These are phyloP conservation scores for Hetaerina americana DNA, from an alignment of 1,140 invertebrate genomes.

Conservation along the genomic window DNA sequence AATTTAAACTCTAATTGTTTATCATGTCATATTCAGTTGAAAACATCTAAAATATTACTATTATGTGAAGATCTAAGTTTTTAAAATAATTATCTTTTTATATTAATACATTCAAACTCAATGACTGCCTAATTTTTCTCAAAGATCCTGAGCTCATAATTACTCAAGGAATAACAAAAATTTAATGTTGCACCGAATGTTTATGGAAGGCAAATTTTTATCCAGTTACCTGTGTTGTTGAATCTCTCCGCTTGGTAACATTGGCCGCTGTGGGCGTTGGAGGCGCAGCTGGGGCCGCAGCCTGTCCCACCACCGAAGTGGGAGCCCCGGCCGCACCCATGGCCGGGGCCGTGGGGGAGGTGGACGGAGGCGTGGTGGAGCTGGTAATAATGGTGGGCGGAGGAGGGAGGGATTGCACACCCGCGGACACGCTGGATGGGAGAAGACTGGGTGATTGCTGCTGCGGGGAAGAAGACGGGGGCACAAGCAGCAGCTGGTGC, in stretches of 20 bases:
- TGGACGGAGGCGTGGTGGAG: conserved; percentile 62
- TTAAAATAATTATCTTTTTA: no score
- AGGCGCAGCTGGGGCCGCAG: conserved; percentile 17
- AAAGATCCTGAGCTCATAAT: no score
- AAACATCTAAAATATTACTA: no score
- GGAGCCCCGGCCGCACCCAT: conserved; percentile 10
- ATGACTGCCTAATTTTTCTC: no score
- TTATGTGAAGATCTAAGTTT: no score
- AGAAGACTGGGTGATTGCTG: conserved; percentile 24
- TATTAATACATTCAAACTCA: no score
- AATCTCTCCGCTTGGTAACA: conserved; percentile 55
- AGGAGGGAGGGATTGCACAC: conserved; percentile 36
- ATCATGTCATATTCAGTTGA: no score
- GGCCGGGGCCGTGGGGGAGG: conserved; percentile 41
- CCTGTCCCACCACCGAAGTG: conserved; percentile 13
- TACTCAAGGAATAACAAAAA: no score
- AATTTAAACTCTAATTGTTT: no score
- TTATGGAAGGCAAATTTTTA: no score
- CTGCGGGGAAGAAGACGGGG: conserved; percentile 4
- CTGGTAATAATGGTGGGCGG: conserved; percentile 70
- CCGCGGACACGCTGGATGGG: conserved; percentile 33
- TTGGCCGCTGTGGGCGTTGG: no score
- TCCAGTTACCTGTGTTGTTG: conserved; percentile 70
- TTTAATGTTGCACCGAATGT: no score
- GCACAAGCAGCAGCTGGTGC: not conserved